Conservation (phyloP, 1,140 invertebrate genomes). For the Hylyphantes graminicola region DNA sequence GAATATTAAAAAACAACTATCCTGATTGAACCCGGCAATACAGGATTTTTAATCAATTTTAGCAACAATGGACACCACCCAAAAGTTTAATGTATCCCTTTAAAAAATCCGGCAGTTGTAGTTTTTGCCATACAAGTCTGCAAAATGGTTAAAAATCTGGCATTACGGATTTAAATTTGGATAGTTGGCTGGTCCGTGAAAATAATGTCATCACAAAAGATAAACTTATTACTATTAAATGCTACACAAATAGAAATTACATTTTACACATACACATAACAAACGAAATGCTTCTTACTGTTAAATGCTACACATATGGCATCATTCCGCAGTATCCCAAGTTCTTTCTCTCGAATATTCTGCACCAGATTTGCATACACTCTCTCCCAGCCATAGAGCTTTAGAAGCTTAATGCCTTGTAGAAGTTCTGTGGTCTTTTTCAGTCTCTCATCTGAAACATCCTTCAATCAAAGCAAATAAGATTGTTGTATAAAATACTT, state of each 20-base stretch:
- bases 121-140: no score
- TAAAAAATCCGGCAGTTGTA: no score
- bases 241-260: slow-evolving; percentile 64
- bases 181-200: no score
- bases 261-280: background rate
- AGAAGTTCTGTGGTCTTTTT: slow-evolving; percentile 82
- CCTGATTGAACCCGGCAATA: no score
- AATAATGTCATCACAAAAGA: no score
- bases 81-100: no score
- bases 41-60: no score
- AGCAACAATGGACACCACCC: no score
- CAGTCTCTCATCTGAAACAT: slow-evolving; percentile 79
- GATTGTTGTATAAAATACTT: background rate
- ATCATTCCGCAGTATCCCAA: slow-evolving; percentile 76
- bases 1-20: no score
- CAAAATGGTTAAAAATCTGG: no score
- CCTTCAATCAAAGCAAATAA: slow-evolving; percentile 66
- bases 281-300: slow-evolving; percentile 59
- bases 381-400: slow-evolving; percentile 85
- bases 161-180: no score
- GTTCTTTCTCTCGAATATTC: slow-evolving; percentile 76
- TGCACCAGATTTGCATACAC: slow-evolving; percentile 77
- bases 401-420: slow-evolving; percentile 83
- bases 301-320: slow-evolving; percentile 63
- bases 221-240: slow-evolving; percentile 62